Evolutionary conservation across 2,113 vertebrate species (phyloP), one percentile per base, ranked within the genome.

Genomic region (Passer domesticus): DNA sequence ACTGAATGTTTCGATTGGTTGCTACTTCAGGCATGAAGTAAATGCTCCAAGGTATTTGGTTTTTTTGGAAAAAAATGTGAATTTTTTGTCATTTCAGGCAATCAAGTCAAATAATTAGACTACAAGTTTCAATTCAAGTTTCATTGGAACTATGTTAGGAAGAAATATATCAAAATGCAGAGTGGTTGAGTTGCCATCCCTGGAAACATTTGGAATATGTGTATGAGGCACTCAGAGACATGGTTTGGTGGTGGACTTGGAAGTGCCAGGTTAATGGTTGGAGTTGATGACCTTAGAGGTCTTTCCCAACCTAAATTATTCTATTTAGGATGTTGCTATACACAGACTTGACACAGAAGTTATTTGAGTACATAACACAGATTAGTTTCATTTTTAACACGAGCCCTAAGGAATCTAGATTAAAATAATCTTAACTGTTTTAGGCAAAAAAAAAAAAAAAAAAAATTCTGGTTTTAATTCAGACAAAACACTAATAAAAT

Each of bases 41-140:
- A 82, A 39, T 43, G 4, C 67, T 81, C 3, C 0, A 4, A 73
- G 6, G 4, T 52, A 25, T 28, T 17, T 53, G 3, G 4, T 1
- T 10, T 10, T 25, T 73, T 37, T n/a, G 1, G 3, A 6, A 35
- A n/a, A n/a, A 53, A 18, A 1, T 13, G 5, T 27, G 4, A 27
- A 2, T 2, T 12, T 33, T 62, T 77, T 77, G 13, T 66, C 3
- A 1, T 81, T 89, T 67, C 23, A 41, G 33, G 12, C 15, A 78
- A 58, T 37, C 20, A 72, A 41, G 15, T 55, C 6, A 39, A 70
- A 60, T 63, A 82, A 82, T 23, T 64, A 9, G 12, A 44, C 12
- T 64, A 25, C 31, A 75, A 66, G 41, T 79, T 87, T 82, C 22
- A 44, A 33, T 67, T 81, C 22, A 67, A 23, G 2, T 62, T 83